phyloP scores from a whole-genome alignment of 2,797 vertebrate genomes.

The Halcyon badia region DNA sequence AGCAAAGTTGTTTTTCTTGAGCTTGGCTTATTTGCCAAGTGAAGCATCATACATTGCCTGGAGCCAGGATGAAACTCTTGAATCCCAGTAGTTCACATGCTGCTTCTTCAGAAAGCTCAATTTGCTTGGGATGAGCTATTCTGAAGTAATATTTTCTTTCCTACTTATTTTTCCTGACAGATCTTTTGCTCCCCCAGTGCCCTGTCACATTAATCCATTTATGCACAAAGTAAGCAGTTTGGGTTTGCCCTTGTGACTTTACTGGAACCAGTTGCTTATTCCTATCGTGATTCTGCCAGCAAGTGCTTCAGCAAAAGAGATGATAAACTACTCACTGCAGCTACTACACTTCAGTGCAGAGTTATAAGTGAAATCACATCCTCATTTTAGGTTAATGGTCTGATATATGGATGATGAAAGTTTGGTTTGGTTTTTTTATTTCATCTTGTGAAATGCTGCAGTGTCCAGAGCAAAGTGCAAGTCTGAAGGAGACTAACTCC shows the following conservation, averaged over 20 bases:
- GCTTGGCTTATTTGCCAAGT: constrained; percentile 31
- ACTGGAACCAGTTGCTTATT: constrained; percentile 35
- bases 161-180: constrained; percentile 52
- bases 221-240: constrained; percentile 2
- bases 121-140: constrained; percentile 42
- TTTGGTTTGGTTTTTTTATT: not conserved
- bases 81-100: not conserved
- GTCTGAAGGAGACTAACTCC: not conserved
- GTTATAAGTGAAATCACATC: not conserved
- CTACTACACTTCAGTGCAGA: not conserved
- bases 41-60: constrained; percentile 37
- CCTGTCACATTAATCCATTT: constrained; percentile 15
- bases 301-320: not conserved
- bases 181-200: not conserved
- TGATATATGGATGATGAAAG: not conserved
- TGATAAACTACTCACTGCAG: not conserved
- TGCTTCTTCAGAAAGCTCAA: not conserved
- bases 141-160: constrained; percentile 24
- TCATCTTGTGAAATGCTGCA: not conserved
- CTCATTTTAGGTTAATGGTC: not conserved
- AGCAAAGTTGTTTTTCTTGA: constrained; percentile 6
- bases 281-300: not conserved
- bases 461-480: not conserved
- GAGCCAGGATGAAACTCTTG: constrained; percentile 21
- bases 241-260: constrained; percentile 19